Evolutionary conservation across 2,113 vertebrate genomes (phyloP).

Genomic region (Delphinus delphis): DNA sequence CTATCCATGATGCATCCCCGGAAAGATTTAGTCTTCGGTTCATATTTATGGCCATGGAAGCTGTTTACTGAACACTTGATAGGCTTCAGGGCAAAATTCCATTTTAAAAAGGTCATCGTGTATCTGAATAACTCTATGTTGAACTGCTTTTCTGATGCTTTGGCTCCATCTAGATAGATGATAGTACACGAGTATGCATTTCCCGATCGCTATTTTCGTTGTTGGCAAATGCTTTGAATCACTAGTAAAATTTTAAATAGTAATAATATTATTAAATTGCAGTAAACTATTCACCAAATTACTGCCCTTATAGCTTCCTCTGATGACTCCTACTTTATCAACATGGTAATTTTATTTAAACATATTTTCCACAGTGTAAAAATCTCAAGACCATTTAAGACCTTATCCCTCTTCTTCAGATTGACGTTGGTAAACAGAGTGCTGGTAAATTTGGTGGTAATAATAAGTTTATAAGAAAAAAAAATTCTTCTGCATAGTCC

Average conservation of each 20-base stretch:
- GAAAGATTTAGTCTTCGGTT: background rate
- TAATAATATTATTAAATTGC: background rate
- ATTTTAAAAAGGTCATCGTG: background rate
- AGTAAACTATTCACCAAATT: background rate
- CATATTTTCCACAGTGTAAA: conserved; percentile 19
- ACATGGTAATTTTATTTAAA: conserved; percentile 31
- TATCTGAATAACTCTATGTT: background rate
- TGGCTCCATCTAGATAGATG: background rate
- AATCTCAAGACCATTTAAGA: background rate
- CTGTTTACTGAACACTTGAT: background rate
- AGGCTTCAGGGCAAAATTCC: background rate
- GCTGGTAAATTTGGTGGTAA: conserved; percentile 3
- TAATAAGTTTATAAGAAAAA: background rate
- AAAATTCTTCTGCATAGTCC: background rate
- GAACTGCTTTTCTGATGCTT: background rate
- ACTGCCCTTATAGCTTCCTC: background rate
- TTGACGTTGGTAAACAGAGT: background rate
- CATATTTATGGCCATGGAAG: background rate
- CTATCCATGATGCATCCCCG: background rate
- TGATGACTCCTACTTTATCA: conserved; percentile 22
- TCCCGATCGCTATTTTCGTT: background rate
- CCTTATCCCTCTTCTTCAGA: background rate
- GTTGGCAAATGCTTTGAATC: background rate
- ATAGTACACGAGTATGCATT: background rate
- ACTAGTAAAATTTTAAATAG: background rate